These are phyloP conservation scores for Platygyra sinensis DNA, from an alignment of 64 coral and sea anemone genomes.

Conservation along the genomic window DNA sequence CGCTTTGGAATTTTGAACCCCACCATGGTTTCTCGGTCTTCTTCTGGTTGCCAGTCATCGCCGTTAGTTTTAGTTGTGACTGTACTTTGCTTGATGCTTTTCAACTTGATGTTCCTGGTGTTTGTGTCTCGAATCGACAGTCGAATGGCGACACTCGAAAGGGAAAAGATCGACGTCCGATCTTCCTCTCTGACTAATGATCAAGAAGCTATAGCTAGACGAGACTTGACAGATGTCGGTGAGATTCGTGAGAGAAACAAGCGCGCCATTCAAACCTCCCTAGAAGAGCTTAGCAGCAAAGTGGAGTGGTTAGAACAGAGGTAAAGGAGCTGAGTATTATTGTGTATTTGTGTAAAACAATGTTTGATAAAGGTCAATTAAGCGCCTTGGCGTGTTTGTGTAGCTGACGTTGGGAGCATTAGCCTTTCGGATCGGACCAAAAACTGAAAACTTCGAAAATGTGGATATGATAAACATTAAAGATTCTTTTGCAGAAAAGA, in stretches of 20 bases:
- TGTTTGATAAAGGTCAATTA: too few relatives aligned
- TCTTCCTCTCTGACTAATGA: background rate
- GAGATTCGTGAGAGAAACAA: slow-evolving; percentile 29
- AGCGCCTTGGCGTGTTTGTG: too few relatives aligned
- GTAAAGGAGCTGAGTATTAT: background rate
- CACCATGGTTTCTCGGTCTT: background rate
- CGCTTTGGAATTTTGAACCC: too few relatives aligned
- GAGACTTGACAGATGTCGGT: background rate
- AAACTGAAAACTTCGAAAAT: too few relatives aligned
- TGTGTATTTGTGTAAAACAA: too few relatives aligned
- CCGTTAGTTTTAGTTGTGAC: background rate
- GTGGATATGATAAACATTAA: too few relatives aligned
- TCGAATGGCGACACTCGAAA: slow-evolving; percentile 16
- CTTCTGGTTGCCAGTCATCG: background rate
- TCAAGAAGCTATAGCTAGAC: background rate
- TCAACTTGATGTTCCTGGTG: slow-evolving; percentile 23
- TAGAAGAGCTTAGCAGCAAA: slow-evolving; percentile 3
- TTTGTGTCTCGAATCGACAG: slow-evolving; percentile 31
- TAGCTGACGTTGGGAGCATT: too few relatives aligned
- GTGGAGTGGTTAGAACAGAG: background rate
- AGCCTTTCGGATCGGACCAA: too few relatives aligned
- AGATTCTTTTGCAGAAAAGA: too few relatives aligned
- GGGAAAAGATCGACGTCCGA: slow-evolving; percentile 18
- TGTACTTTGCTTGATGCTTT: background rate
- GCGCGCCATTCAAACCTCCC: slow-evolving; percentile 14